These are phyloP conservation scores for Melitaea athalia DNA, from an alignment of 2,888 invertebrate species.

Conservation along the genomic window DNA sequence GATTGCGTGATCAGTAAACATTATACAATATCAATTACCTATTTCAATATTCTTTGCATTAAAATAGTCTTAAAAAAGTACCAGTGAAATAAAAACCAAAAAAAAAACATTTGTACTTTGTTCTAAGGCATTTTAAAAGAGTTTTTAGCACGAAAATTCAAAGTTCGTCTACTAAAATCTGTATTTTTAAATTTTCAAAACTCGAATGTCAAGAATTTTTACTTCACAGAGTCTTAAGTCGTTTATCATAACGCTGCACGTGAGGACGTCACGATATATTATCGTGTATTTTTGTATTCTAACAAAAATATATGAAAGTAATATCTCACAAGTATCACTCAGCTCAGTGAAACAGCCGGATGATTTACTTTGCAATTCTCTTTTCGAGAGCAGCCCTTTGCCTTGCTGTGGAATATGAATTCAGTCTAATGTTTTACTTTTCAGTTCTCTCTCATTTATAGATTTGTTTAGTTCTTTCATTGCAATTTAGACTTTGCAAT, in stretches of 20 bases:
- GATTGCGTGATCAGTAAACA: too few relatives aligned
- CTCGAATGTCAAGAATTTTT: not conserved
- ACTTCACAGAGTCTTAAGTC: not conserved
- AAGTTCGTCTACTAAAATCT: too few relatives aligned
- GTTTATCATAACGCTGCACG: slow-evolving; percentile 5
- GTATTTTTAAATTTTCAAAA: not conserved
- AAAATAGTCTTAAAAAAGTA: too few relatives aligned
- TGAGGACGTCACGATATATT: slow-evolving; percentile 8
- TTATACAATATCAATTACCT: too few relatives aligned
- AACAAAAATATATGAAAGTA: slow-evolving; percentile 11
- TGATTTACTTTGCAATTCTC: slow-evolving; percentile 15
- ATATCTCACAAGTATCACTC: slow-evolving; percentile 19
- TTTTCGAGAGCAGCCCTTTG: slow-evolving; percentile 20
- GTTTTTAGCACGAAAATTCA: too few relatives aligned
- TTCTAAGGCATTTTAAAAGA: too few relatives aligned
- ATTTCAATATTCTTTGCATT: too few relatives aligned
- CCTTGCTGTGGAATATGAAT: slow-evolving; percentile 24
- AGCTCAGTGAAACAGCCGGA: slow-evolving; percentile 11
- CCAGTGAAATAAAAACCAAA: too few relatives aligned
- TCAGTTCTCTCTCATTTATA: slow-evolving; percentile 8
- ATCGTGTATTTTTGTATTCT: slow-evolving; percentile 11
- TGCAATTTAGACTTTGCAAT: slow-evolving; percentile 13
- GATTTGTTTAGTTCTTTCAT: slow-evolving; percentile 16
- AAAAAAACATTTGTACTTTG: too few relatives aligned
- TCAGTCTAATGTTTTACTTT: slow-evolving; percentile 19